Base-by-base conservation (phyloP, 2,113 vertebrate species). In the Dasypus novemcinctus region DNA sequence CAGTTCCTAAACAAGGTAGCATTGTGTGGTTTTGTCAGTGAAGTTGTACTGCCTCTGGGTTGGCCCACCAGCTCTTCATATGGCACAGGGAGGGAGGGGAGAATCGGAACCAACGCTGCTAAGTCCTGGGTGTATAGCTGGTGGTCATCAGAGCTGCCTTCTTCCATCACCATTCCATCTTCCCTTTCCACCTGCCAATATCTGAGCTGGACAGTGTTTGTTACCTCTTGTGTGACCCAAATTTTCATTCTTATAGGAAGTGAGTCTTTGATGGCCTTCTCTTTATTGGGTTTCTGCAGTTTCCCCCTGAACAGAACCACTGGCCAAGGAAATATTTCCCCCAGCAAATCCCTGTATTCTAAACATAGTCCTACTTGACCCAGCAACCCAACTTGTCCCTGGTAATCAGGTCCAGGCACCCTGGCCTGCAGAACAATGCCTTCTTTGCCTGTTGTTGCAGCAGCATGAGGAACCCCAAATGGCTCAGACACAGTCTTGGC, bases 11-110 rank as follows among this genome's bases (percentile, higher is more conserved):
- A 69, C 59, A 57, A 3, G 4, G 29, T 21, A 41, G 18, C 7
- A 7, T 25, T 54, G 5, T 41, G 2, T 81, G 78, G 49, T 74
- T 27, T 5, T 23, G 54, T 75, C 33, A n/a, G 3, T n/a, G 17
- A 38, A 21, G 29, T 33, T 17, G 18, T 8, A 4, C 0, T 18
- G 33, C n/a, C 54, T 27, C 23, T 8, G 10, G 7, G 3, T 4
- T 13, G 33, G 71, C 25, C 10, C 21, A 14, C 27, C 9, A 12
- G 46, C 6, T 43, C 14, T 66, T 49, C 12, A 23, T 33, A 18
- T 14, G 33, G 4, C 74, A 41, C 0, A 6, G 27, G 25, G 71
- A 23, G 4, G 90, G 12, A 52, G 31, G 21, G 41, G 33, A 46
- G 29, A 11, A 36, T 25, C 25, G 11, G 13, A 5, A 29, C 33